A percentile compares a stretch with the other conserved stretches of the same genome.
phyloP scores from a whole-genome alignment of 2,113 vertebrate species.

The Cyprinodon tularosa region DNA sequence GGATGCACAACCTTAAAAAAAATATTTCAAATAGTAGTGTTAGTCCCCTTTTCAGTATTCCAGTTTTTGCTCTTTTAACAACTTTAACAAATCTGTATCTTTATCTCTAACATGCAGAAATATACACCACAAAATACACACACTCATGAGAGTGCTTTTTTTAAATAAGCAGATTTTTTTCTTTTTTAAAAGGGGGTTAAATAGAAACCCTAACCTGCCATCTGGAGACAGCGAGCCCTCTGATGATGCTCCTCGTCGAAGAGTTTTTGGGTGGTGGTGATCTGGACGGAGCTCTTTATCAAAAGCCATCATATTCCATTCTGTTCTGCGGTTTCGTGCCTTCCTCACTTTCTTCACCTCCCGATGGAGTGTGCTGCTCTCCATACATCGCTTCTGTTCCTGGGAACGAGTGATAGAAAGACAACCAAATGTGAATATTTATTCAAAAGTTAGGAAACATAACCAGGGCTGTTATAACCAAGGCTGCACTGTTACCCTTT shows the following conservation, averaged over 20 bases:
- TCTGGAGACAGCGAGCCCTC: slow-evolving; percentile 93
- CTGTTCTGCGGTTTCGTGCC: slow-evolving; percentile 92
- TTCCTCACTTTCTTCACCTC: slow-evolving; percentile 98
- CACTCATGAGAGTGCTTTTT: not conserved
- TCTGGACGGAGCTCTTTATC: slow-evolving; percentile 97
- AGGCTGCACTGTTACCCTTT: slow-evolving; percentile 66
- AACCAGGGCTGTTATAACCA: not conserved
- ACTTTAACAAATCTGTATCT: not conserved
- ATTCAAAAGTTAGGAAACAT: not conserved
- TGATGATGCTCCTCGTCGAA: slow-evolving; percentile 87
- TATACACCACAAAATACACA: not conserved
- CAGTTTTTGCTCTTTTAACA: not conserved
- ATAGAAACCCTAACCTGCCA: slow-evolving; percentile 85
- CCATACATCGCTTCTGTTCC: slow-evolving; percentile 92
- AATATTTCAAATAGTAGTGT: no score
- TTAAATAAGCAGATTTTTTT: no score
- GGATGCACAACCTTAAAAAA: no score
- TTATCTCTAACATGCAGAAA: not conserved
- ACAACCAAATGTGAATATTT: not conserved
- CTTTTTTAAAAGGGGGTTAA: not conserved
- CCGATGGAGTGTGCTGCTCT: slow-evolving; percentile 87
- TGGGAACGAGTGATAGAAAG: slow-evolving; percentile 44
- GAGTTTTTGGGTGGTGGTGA: slow-evolving; percentile 86
- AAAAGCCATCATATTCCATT: slow-evolving; percentile 97
- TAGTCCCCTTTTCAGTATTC: no score